Percentiles rank a stretch among this genome's conserved stretches.
Conservation (phyloP, 2,888 invertebrate species). For the Chouioia cunea region DNA sequence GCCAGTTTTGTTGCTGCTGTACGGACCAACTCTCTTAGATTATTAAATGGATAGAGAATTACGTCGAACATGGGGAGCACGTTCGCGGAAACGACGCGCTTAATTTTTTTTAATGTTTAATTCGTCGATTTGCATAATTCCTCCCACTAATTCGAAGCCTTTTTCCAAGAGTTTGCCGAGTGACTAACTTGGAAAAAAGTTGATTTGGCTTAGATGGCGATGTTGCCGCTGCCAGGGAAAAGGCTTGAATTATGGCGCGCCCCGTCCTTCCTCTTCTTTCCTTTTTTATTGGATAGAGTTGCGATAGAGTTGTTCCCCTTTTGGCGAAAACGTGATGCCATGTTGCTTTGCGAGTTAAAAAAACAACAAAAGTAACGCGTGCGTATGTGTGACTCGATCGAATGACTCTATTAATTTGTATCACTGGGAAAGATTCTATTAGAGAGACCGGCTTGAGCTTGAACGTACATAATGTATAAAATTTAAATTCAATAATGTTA, state of each 20-base stretch:
- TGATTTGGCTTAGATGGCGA: not conserved
- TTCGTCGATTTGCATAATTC: conserved; percentile 46
- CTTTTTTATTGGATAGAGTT: not conserved
- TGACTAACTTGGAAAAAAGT: conserved; percentile 2
- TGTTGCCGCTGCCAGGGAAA: not conserved
- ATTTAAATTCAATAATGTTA: too few species aligned
- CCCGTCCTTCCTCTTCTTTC: too few species aligned
- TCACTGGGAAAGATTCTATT: too few species aligned
- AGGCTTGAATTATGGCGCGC: conserved; percentile 12
- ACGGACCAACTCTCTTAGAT: conserved; percentile 30
- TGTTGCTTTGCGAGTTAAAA: not conserved
- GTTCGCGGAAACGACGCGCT: conserved; percentile 43
- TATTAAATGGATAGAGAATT: conserved; percentile 41
- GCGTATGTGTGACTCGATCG: not conserved
- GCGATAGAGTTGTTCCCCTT: conserved; percentile 21
- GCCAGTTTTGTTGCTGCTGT: not conserved
- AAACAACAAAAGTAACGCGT: not conserved
- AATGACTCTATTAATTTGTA: conserved; percentile 21
- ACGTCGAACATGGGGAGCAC: conserved; percentile 1
- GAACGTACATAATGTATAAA: too few species aligned
- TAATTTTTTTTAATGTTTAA: conserved; percentile 42
- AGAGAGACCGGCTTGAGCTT: too few species aligned
- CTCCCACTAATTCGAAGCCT: conserved; percentile 22
- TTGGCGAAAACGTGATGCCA: conserved; percentile 11
- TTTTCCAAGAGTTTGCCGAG: not conserved